Percentiles rank a stretch among this genome's conserved stretches.
phyloP scores from a whole-genome alignment of 2,888 invertebrate species.

The Oeneis ivallda region DNA sequence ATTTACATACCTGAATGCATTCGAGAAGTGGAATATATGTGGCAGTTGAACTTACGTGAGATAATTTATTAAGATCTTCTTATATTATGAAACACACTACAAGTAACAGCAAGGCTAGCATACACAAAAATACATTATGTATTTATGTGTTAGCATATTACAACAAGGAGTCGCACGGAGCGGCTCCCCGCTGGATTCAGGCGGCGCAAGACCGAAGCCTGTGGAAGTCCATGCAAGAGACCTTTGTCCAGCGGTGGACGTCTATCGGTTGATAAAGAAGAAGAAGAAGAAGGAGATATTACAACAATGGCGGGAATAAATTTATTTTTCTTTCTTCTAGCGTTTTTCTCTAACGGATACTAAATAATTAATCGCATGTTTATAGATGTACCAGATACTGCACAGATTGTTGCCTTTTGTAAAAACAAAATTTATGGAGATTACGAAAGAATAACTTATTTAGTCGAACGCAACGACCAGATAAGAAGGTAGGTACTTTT shows the following conservation, averaged over 20 bases:
- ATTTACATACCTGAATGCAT: slow-evolving; percentile 87
- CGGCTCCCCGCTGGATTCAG: too few species aligned
- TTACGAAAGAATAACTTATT: slow-evolving; percentile 82
- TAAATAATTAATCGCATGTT: slow-evolving; percentile 17
- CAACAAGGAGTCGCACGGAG: too few species aligned
- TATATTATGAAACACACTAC: background rate
- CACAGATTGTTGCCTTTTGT: slow-evolving; percentile 87
- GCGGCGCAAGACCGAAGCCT: too few species aligned
- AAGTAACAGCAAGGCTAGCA: background rate
- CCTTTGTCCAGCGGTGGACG: too few species aligned
- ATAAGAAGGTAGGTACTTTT: slow-evolving; percentile 71
- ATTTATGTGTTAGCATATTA: too few species aligned
- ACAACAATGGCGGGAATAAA: too few species aligned
- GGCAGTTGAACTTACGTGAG: slow-evolving; percentile 86
- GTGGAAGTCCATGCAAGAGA: too few species aligned
- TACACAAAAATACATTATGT: background rate
- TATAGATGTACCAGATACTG: slow-evolving; percentile 87
- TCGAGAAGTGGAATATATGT: slow-evolving; percentile 90
- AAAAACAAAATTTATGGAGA: slow-evolving; percentile 85
- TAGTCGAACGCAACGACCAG: slow-evolving; percentile 84
- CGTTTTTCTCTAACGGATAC: too few species aligned
- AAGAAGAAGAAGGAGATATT: too few species aligned
- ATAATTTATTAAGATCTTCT: slow-evolving; percentile 24
- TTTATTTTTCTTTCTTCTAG: too few species aligned
- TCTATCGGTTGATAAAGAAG: too few species aligned